Percentiles rank a stretch among this genome's conserved stretches.
Conservation (phyloP, 2,797 vertebrate genomes). For the Hybognathus amarus region DNA sequence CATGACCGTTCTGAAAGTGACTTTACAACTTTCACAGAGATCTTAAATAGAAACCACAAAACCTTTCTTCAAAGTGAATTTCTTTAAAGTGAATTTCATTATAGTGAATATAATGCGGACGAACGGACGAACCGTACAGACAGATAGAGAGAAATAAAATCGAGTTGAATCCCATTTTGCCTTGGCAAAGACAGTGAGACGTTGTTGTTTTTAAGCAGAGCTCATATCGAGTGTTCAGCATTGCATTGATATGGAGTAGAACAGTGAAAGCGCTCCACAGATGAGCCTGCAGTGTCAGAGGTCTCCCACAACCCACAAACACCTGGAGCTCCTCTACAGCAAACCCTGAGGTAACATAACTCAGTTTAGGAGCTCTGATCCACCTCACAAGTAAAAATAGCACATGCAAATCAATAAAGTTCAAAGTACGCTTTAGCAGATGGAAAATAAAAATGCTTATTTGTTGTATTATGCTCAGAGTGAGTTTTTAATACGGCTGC, state of each 20-base stretch:
- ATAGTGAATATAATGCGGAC: too few species aligned
- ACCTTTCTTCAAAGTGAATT: too few species aligned
- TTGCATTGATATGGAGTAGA: background rate
- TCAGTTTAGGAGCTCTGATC: slow-evolving; percentile 21
- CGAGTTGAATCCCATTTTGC: background rate
- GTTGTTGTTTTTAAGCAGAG: background rate
- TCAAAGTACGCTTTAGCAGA: slow-evolving; percentile 43
- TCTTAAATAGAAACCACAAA: too few species aligned
- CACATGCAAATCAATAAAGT: slow-evolving; percentile 44
- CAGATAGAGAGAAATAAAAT: too few species aligned
- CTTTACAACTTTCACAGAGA: too few species aligned
- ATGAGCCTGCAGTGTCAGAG: background rate
- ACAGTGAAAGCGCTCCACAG: slow-evolving; percentile 5
- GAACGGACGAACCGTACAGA: too few species aligned
- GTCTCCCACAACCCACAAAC: slow-evolving; percentile 45
- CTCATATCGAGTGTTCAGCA: slow-evolving; percentile 3
- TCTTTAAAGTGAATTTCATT: too few species aligned
- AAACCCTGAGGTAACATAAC: slow-evolving; percentile 41
- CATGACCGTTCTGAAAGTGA: too few species aligned
- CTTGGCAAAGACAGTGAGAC: background rate
- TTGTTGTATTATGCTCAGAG: slow-evolving; percentile 44
- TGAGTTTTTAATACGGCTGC: slow-evolving; percentile 16
- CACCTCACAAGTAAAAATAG: slow-evolving; percentile 52
- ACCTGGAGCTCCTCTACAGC: slow-evolving; percentile 51
- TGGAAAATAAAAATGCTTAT: slow-evolving; percentile 45